These are phyloP conservation scores for Drosophila lacertosa DNA, from an alignment of 1,140 invertebrate genomes.

Conservation along the genomic window DNA sequence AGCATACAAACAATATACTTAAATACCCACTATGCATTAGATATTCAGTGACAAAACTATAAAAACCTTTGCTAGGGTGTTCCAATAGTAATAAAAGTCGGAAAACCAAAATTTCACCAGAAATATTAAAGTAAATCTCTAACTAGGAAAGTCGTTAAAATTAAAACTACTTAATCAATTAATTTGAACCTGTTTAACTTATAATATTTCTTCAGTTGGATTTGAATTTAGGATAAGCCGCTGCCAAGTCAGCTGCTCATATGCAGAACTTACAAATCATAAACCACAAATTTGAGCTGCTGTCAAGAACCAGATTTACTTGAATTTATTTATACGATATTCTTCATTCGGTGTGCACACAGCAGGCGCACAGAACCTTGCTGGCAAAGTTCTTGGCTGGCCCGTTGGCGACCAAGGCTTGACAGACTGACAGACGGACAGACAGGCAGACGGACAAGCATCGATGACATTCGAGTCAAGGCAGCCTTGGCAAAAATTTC, in stretches of 20 bases:
- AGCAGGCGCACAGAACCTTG: slow-evolving; percentile 5
- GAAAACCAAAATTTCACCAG: background rate
- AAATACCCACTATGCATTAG: too few species aligned
- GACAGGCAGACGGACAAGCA: slow-evolving; percentile 30
- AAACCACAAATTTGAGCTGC: background rate
- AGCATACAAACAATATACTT: too few species aligned
- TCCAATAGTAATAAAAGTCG: background rate
- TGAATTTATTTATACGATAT: slow-evolving; percentile 1
- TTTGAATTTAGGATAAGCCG: background rate
- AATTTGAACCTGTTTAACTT: too few species aligned
- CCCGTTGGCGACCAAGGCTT: slow-evolving; percentile 7
- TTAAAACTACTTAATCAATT: too few species aligned
- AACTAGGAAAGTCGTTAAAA: too few species aligned
- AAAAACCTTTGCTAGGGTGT: too few species aligned
- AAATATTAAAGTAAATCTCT: background rate
- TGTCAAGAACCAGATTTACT: slow-evolving; percentile 16
- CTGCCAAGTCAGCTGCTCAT: background rate
- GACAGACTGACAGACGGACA: slow-evolving; percentile 53
- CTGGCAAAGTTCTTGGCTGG: slow-evolving; percentile 27
- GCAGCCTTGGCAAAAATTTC: slow-evolving; percentile 19
- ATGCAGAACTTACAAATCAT: background rate
- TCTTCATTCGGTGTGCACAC: slow-evolving; percentile 7
- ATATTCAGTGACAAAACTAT: too few species aligned
- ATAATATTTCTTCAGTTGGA: too few species aligned
- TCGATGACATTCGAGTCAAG: slow-evolving; percentile 50